A percentile compares a stretch with the other conserved stretches of the same genome.
Evolutionary conservation across 2,797 vertebrate genomes (phyloP).

Genomic region (Coregonus ussuriensis): DNA sequence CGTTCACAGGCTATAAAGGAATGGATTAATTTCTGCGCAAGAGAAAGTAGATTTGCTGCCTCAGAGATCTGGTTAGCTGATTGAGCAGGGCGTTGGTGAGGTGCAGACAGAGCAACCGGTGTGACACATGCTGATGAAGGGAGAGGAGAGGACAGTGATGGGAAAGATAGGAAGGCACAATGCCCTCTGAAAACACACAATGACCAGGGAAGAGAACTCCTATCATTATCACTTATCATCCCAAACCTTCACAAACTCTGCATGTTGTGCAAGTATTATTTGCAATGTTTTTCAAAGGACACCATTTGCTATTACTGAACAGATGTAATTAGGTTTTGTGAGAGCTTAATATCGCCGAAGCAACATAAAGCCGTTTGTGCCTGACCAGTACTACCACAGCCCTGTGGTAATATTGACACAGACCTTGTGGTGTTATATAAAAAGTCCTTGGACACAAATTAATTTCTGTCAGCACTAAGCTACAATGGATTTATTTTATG

Average conservation of each 20-base stretch:
- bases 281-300: background rate
- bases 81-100: slow-evolving; percentile 34
- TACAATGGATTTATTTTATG: slow-evolving; percentile 77
- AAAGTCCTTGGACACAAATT: slow-evolving; percentile 80
- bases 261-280: background rate
- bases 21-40: slow-evolving; percentile 41
- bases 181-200: background rate
- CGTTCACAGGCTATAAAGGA: slow-evolving; percentile 37
- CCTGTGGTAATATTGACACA: slow-evolving; percentile 66
- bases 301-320: background rate
- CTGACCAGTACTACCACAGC: slow-evolving; percentile 50
- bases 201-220: background rate
- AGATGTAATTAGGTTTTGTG: slow-evolving; percentile 19
- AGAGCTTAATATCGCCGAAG: slow-evolving; percentile 10
- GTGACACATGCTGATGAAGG: slow-evolving; percentile 9
- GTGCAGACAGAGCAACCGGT: slow-evolving; percentile 14
- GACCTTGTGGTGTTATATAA: slow-evolving; percentile 72
- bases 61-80: slow-evolving; percentile 47
- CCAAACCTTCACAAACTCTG: background rate
- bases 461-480: slow-evolving; percentile 77
- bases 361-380: slow-evolving; percentile 48
- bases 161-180: background rate
- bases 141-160: slow-evolving; percentile 11
- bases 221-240: background rate
- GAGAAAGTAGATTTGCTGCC: slow-evolving; percentile 45